Evolutionary conservation across 1,140 invertebrate genomes (phyloP), one percentile per base, ranked within the genome.

Genomic region (Hylaeus anthracinus): DNA sequence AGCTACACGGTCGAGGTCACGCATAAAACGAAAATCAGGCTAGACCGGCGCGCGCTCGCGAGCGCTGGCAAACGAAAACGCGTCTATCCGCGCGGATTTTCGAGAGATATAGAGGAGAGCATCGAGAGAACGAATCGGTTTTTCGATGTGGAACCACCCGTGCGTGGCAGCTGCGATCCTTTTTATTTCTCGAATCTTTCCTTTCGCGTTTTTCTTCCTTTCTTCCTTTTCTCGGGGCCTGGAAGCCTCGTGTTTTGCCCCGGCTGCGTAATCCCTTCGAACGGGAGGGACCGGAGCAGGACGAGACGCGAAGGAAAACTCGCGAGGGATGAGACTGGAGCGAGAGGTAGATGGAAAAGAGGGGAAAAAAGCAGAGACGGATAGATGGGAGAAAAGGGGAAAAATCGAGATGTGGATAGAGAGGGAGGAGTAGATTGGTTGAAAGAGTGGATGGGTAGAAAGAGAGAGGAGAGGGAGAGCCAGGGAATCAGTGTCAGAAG

Each of bases 81-180:
- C 76, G 48, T 79, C 76, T 63, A 78, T 78, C 76, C 76, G 45
- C 39, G 14, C 6, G 69, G 58, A 79, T 64, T 55, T 63, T 39
- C 15, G 53, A 61, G 39, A 37, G 79, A 70, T 45, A 15, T 41
- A 69, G 5, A 51, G 8, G 65, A n/a, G 48, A 45, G 43, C 1
- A 61, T 55, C 41, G 26, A 71, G 55, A 66, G 69, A 14, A 51
- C 8, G 65, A 67, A 67, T 67, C 45, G 65, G 63, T 66, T 53
- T 66, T 66, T 76, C 41, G 45, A 65, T 65, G 26, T 0, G 8
- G 73, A 66, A 15, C 53, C 65, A 67, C 65, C 65, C 65, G 65
- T 67, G 65, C 65, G 65, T 67, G 45, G 65, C 65, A 67, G 65
- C 65, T 67, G 65, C 45, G 65, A 67, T 67, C 65, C 65, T 53